Percentiles rank a stretch among this genome's conserved stretches.
phyloP scores from a whole-genome alignment of 1,140 invertebrate genomes.

The Gonioctena quinquepunctata region DNA sequence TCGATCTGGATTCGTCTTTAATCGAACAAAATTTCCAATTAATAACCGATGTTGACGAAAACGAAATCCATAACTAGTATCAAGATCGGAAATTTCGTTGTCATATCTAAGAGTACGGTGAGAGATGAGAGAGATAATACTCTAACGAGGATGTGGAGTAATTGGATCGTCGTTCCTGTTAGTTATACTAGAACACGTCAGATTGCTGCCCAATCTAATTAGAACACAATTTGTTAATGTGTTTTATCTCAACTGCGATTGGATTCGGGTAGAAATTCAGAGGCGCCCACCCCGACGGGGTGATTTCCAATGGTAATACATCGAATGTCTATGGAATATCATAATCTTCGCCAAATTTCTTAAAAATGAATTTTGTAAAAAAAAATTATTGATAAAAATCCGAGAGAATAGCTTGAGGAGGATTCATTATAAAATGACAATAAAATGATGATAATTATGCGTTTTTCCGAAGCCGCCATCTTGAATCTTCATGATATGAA shows the following conservation, averaged over 20 bases:
- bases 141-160: conserved; percentile 29
- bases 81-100: conserved; percentile 17
- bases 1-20: not conserved
- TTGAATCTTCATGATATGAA: no score
- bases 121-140: conserved; percentile 3
- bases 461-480: no score
- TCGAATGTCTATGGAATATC: no score
- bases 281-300: not conserved
- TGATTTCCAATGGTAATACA: not conserved
- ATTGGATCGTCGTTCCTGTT: conserved; percentile 46
- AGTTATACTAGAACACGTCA: conserved; percentile 51
- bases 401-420: no score
- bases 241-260: conserved; percentile 53
- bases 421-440: no score
- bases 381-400: no score
- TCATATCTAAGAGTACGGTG: conserved; percentile 3
- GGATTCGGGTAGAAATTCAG: conserved; percentile 37
- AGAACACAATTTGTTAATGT: conserved; percentile 56
- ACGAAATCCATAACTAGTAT: not conserved
- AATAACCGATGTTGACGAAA: not conserved
- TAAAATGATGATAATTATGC: no score
- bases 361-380: no score
- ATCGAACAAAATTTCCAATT: not conserved
- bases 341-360: no score
- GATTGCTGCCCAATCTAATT: conserved; percentile 56